Evolutionary conservation across 2,113 vertebrate genomes (phyloP), one percentile per base, ranked within the genome.

Genomic region (Neopipo cinnamomea): DNA sequence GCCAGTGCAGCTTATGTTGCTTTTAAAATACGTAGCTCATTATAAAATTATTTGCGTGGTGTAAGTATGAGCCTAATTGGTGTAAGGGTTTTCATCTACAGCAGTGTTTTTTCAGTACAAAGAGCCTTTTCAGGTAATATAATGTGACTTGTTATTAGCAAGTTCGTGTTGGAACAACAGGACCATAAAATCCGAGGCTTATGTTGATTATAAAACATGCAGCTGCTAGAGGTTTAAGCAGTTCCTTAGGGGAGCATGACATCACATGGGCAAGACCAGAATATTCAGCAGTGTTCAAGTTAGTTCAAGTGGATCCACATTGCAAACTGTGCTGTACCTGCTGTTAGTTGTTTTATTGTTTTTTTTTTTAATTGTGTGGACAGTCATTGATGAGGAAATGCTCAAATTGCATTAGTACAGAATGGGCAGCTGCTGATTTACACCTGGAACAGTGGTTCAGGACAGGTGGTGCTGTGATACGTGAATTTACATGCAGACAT

Each of bases 1-100:
- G 58, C 14, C 11, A 11, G 0, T 1, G 8, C 25, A 13, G 59
- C 24, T 62, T 62, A 9, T 28, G 59, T 41, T 41, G 61, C 12
- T 20, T 41, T 7, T 63, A 63, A 62, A 41, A 63, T 41, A 41
- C 8, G 27, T 30, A 41, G 37, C 12, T 14, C 30, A 14, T 21
- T 41, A 20, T 14, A 30, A 63, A 63, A 30, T 21, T 20, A 10
- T 14, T 98, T 99, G 85, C 98, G 99, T 79, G 99, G 99, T 93
- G 99, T 99, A 97, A 99, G 99, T 98, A 44, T 19, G 41, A 7
- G 14, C 4, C 11, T 88, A 31, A 9, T 9, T 75, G 50, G 14
- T 3, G 8, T 31, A 41, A 42, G 39, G 22, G 14, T 16, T 5
- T 20, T 9, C 61, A 20, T n/a, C 42, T 42, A 11, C 5, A 27